Evolutionary conservation across 2,113 vertebrate genomes (phyloP).

Genomic region (Psettodes erumei): DNA sequence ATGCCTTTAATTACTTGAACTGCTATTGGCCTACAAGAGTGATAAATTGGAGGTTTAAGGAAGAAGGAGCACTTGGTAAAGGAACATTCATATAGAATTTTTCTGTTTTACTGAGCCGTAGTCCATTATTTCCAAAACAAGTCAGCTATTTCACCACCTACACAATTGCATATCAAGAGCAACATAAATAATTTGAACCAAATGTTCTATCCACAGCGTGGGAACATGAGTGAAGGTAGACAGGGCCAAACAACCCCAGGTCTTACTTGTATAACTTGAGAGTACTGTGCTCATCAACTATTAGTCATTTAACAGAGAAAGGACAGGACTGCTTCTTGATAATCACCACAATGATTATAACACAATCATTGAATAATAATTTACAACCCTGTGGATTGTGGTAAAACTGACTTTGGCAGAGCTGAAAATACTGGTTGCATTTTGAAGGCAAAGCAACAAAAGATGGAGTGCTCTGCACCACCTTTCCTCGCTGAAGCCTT

Average conservation of each 20-base stretch:
- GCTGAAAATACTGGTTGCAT: not conserved
- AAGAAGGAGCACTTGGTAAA: constrained; percentile 33
- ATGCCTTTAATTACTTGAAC: constrained; percentile 8
- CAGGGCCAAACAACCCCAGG: constrained; percentile 29
- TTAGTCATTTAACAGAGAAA: constrained; percentile 58
- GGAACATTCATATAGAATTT: constrained; percentile 20
- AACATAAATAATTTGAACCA: constrained; percentile 64
- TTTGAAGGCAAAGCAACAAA: not conserved
- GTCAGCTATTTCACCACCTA: constrained; percentile 61
- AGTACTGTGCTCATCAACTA: constrained; percentile 35
- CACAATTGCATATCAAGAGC: constrained; percentile 58
- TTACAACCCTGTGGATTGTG: not conserved
- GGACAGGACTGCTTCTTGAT: constrained; percentile 28
- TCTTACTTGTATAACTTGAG: constrained; percentile 56
- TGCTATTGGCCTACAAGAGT: constrained; percentile 2
- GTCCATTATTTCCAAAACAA: constrained; percentile 63
- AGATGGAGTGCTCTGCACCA: not conserved
- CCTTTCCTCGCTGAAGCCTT: not conserved
- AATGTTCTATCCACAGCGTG: constrained; percentile 64
- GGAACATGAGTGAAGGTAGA: constrained; percentile 63
- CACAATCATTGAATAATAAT: constrained; percentile 26
- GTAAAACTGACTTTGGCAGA: not conserved
- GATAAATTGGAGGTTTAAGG: constrained; percentile 18
- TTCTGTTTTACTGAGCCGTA: constrained; percentile 31
- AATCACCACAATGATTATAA: constrained; percentile 34